Evolutionary conservation across 2,797 vertebrate genomes (phyloP).

Genomic region (Notamacropus eugenii): DNA sequence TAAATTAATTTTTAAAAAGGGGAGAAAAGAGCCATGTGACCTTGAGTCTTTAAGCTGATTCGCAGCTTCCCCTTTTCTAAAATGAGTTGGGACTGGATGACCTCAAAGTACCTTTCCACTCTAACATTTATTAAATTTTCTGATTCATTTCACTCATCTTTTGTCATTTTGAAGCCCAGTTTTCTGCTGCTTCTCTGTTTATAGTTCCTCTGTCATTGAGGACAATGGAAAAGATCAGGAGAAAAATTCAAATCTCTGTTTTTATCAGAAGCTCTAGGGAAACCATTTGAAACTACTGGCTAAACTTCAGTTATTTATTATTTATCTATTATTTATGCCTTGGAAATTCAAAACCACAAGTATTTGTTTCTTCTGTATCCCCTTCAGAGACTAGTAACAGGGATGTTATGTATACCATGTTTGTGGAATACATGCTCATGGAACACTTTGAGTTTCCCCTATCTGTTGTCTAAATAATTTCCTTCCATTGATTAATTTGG

Average conservation of each 20-base stretch:
- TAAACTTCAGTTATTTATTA: slow-evolving; percentile 1
- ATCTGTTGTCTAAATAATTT: slow-evolving; percentile 56
- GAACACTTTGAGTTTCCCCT: neutral
- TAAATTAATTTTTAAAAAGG: too few relatives aligned
- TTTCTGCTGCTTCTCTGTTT: neutral
- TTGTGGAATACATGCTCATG: neutral
- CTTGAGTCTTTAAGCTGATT: neutral
- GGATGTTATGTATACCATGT: neutral
- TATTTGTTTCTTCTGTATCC: neutral
- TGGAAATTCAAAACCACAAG: neutral
- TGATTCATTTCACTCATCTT: neutral
- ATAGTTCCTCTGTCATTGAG: neutral
- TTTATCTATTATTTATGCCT: neutral
- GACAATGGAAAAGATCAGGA: slow-evolving; percentile 15
- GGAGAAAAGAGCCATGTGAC: neutral
- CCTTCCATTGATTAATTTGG: slow-evolving; percentile 61
- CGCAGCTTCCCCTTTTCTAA: slow-evolving; percentile 8
- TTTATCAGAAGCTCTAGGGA: neutral
- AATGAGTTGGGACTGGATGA: neutral
- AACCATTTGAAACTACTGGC: neutral
- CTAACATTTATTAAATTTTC: neutral
- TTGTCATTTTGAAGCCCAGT: neutral
- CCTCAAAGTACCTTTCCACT: neutral
- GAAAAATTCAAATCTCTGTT: neutral
- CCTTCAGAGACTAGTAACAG: neutral